Evolutionary conservation across 2,113 vertebrate species (phyloP).

Genomic region (Laticauda laticaudata): DNA sequence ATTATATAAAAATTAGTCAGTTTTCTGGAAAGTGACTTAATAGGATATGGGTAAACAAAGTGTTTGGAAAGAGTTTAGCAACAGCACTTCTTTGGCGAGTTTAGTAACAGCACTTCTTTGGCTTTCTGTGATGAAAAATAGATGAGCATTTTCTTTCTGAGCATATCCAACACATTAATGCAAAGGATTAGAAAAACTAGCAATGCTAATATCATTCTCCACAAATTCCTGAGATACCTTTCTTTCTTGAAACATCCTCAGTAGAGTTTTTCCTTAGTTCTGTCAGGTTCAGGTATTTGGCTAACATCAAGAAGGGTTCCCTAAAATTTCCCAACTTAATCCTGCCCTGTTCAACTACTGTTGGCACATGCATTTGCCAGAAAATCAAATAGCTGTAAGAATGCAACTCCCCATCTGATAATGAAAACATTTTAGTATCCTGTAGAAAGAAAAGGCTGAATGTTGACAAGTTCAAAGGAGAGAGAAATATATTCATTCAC

Average conservation of each 20-base stretch:
- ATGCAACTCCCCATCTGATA: conserved; percentile 1
- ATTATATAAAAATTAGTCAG: neutral
- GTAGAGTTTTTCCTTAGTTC: neutral
- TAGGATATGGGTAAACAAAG: neutral
- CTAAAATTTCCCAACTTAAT: neutral
- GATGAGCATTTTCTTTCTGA: neutral
- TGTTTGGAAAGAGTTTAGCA: neutral
- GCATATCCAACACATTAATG: neutral
- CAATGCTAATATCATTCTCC: neutral
- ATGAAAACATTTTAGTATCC: neutral
- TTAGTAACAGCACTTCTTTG: neutral
- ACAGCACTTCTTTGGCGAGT: neutral
- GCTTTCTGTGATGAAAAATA: neutral
- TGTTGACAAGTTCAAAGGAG: neutral
- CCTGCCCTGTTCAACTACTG: neutral
- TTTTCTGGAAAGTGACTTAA: conserved; percentile 5
- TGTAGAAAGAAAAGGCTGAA: neutral
- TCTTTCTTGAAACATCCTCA: neutral
- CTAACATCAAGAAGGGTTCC: neutral
- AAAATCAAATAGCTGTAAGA: neutral
- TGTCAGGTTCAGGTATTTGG: neutral
- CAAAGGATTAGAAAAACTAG: neutral
- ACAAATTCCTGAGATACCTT: neutral
- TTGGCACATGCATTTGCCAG: neutral
- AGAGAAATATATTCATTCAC: neutral